Evolutionary conservation across 2,113 vertebrate genomes (phyloP), one percentile per base, ranked within the genome.

Genomic region (Aix galericulata): DNA sequence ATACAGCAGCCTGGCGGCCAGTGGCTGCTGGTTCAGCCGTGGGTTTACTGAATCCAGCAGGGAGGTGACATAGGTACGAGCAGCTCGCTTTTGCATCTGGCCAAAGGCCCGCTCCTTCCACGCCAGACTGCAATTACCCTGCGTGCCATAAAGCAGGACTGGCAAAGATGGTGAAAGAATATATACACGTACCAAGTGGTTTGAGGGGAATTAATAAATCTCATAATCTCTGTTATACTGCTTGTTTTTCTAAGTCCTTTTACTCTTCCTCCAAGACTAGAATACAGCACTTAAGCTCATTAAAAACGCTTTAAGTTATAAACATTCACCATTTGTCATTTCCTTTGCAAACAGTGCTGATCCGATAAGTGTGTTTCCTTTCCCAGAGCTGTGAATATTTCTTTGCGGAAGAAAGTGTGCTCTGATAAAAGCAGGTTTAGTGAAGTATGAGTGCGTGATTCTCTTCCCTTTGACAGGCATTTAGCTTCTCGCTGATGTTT

Each of bases 311-410:
- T 93, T 59, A 67, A 15, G 50, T 94, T 95, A 64, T 84, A 97
- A 97, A 92, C 86, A 95, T 36, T 87, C 82, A 78, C 67, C 26
- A 11, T 63, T 85, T 93, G 96, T 95, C 62, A 74, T 96, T 98
- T 97, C 95, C 95, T 97, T 75, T 96, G 92, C 81, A 83, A 96
- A 97, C 74, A 91, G 46, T 8, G 17, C 50, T 74, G 91, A 86
- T 94, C 94, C 91, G 93, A 86, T 93, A 96, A 96, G 89, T 75
- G 46, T 36, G 82, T 96, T 97, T 97, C 95, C 94, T 96, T 94
- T 96, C 90, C 58, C 82, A 94, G 85, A 92, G 89, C 71, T 0
- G 17, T 89, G 66, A 93, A 36, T 86, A 68, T 92, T 89, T 91
- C 67, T 86, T 87, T 91, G 75, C 50, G 74, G 86, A 76, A 89